Percentiles rank a stretch among this genome's conserved stretches.
These are phyloP conservation scores for Megalops atlanticus DNA, from an alignment of 2,113 vertebrate species.

Conservation along the genomic window DNA sequence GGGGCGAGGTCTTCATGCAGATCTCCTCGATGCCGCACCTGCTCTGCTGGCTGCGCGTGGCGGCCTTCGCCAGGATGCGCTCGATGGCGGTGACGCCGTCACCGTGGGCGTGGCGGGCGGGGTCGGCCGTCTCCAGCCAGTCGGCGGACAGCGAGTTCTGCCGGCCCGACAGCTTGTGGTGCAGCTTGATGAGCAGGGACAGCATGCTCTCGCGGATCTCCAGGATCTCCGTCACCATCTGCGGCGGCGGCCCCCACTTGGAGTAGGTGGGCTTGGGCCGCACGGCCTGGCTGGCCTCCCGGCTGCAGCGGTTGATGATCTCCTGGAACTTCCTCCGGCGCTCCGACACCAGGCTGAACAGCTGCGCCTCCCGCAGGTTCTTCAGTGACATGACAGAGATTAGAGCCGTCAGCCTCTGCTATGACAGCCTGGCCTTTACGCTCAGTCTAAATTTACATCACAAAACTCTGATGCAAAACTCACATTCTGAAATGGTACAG, in stretches of 20 bases:
- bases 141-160: conserved; percentile 90
- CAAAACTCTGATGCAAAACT: no score
- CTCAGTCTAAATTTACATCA: no score
- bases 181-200: conserved; percentile 94
- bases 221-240: conserved; percentile 94
- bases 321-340: conserved; percentile 97
- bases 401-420: no score
- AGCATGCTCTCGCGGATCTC: conserved; percentile 98
- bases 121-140: conserved; percentile 86
- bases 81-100: conserved; percentile 94
- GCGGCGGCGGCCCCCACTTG: conserved; percentile 89
- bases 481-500: no score
- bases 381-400: no score
- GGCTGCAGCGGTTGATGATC: conserved; percentile 93
- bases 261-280: conserved; percentile 84
- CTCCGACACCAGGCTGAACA: conserved; percentile 97
- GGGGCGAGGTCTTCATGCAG: conserved; percentile 89
- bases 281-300: conserved; percentile 85
- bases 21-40: conserved; percentile 95
- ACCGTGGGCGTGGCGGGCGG: conserved; percentile 82
- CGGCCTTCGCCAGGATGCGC: conserved; percentile 92
- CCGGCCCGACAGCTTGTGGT: conserved; percentile 96
- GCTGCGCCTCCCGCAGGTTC: conserved; percentile 95
- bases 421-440: no score
- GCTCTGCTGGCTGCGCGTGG: conserved; percentile 87